Conservation (phyloP, 2,113 vertebrate species). For the Pipra filicauda region DNA sequence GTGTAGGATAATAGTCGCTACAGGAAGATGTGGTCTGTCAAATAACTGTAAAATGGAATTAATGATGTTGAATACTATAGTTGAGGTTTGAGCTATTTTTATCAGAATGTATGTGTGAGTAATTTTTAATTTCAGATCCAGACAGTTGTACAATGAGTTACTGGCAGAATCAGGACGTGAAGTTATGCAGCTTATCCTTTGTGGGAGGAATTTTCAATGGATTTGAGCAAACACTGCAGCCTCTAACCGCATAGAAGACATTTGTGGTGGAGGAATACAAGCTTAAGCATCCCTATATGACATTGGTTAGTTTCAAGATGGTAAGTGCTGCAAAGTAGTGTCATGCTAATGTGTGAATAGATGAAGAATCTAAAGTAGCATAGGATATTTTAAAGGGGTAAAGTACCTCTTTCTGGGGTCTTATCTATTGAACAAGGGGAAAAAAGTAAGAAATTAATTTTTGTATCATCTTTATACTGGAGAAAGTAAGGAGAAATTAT, state of each 20-base stretch:
- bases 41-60: background rate
- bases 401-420: background rate
- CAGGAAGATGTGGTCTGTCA: background rate
- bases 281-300: background rate
- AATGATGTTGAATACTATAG: background rate
- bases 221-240: background rate
- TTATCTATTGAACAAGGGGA: background rate
- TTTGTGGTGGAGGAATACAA: background rate
- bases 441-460: background rate
- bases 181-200: background rate
- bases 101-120: background rate
- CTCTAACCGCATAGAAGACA: background rate
- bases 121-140: background rate
- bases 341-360: background rate
- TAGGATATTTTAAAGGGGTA: background rate
- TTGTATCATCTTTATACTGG: background rate
- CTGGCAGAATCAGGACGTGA: conserved; percentile 2
- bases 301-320: background rate
- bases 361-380: background rate
- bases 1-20: background rate
- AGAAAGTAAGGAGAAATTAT: background rate
- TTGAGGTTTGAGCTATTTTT: background rate
- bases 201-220: background rate
- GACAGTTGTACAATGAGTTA: background rate
- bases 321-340: background rate